Evolutionary conservation across 2,888 invertebrate genomes (phyloP).

Genomic region (Cerastis rubricosa): DNA sequence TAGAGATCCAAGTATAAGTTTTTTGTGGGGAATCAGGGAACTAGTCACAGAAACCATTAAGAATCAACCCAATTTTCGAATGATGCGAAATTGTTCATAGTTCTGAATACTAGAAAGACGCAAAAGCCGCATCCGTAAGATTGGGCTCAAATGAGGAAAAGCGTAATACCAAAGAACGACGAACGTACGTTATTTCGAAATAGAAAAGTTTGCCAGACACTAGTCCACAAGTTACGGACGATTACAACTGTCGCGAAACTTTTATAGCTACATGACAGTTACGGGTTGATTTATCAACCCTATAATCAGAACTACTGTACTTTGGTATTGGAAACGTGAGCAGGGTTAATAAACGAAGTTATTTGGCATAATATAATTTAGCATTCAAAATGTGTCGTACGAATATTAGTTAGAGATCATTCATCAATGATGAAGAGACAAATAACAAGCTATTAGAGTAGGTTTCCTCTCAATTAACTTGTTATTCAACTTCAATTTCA

Average conservation of each 20-base stretch:
- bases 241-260: constrained; percentile 50
- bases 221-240: constrained; percentile 45
- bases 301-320: constrained; percentile 45
- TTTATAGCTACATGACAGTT: constrained; percentile 56
- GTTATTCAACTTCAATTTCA: not conserved
- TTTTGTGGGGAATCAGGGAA: not conserved
- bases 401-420: constrained; percentile 16
- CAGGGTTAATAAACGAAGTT: constrained; percentile 15
- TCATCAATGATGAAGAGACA: constrained; percentile 15
- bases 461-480: constrained; percentile 9
- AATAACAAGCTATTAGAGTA: not conserved
- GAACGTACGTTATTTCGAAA: constrained; percentile 36
- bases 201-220: constrained; percentile 44
- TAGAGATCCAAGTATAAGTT: not conserved
- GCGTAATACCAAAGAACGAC: not conserved
- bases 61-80: not conserved
- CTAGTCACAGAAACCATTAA: not conserved
- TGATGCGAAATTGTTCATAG: not conserved
- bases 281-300: constrained; percentile 56
- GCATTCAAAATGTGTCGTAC: not conserved
- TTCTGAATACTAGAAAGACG: not conserved
- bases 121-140: not conserved
- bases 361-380: constrained; percentile 20
- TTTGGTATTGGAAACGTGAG: constrained; percentile 37
- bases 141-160: constrained; percentile 14